Base-by-base conservation (phyloP, 2,113 vertebrate genomes). In the Rattus rattus region DNA sequence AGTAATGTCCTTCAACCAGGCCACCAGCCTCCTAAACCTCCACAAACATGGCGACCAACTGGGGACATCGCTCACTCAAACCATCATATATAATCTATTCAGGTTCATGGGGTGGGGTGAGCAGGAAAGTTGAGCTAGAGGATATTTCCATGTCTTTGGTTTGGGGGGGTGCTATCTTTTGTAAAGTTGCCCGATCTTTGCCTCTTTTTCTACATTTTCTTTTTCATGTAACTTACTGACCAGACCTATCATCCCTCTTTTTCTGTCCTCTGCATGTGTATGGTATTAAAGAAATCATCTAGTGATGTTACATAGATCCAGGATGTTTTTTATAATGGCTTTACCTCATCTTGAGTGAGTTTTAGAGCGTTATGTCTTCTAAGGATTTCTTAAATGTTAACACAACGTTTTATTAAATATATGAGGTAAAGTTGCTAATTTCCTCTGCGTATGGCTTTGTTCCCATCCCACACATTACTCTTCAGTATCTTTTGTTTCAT, bases 371-470 rank as follows among this genome's bases (percentile, higher is more conserved):
- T 63, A n/a, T 22, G 88, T 80, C 91, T 90, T 94, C n/a, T 72
- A 88, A 56, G 47, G 91, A 73, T 70, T 88, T 28, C 73, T 92
- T 83, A 72, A 72, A 26, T 69, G 19, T 16, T 94, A 84, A 52
- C 61, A 56, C 69, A 67, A 89, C 33, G 1, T 65, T 93, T 94
- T 87, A 63, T 84, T 52, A 95, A 95, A 76, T 80, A 69, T 9
- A 30, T 30, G 73, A 77, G 52, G 65, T 86, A 91, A 73, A 0
- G 5, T 65, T 94, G 92, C 90, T 86, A 4, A 49, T 70, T 70
- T 75, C 75, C 14, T 43, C 56, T 80, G 36, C 59, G 5, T 36
- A 5, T 24, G 83, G 3, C 7, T 94, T 84, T 39, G 10, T 17
- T 39, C 76, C 9, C 13, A 36, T 43, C 11, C 9, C 20, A 63